Base-by-base conservation (phyloP, 2,113 vertebrate species). In the Phaetusa simplex region DNA sequence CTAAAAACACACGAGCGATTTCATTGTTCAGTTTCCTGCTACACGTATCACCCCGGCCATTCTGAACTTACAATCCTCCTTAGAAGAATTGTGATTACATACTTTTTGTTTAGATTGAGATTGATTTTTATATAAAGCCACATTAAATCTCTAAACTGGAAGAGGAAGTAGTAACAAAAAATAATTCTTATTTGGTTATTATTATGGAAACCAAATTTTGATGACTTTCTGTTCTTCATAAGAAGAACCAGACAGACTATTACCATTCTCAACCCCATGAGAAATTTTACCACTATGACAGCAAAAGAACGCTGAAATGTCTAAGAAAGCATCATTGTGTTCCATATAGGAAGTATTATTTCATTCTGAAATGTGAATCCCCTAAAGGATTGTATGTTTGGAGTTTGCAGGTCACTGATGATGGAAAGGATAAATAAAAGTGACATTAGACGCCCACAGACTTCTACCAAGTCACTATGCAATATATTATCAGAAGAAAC, bases 351-450 rank as follows among this genome's bases (percentile, higher is more conserved):
- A 86, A 70, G 29, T 82, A 83, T 86, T 38, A 81, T 74, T 96
- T 84, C 9, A 59, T 71, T 84, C 72, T 78, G 77, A 93, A 71
- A 84, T 61, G 56, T 86, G 83, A 95, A 88, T 53, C 69, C 88
- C 90, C 86, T 91, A 66, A 83, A 92, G 88, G 52, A 93, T 66
- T 65, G 9, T 56, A 3, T 77, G n/a, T 66, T 79, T 82, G 56
- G 45, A 88, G 38, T 92, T 67, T 91, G 77, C 27, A 95, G 95
- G 82, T 94, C 82, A 95, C 82, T 86, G 72, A 86, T 82, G 76
- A 84, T 64, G 43, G 40, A 89, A 96, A 82, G 24, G 69, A 93
- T 95, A 95, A 97, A 86, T 0, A 94, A 50, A 95, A 95, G 66
- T 58, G 77, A 95, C 91, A 91, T 77, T 59, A 92, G 61, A 81